Evolutionary conservation across 2,797 vertebrate genomes (phyloP).

Genomic region (Pagetopsis macropterus): DNA sequence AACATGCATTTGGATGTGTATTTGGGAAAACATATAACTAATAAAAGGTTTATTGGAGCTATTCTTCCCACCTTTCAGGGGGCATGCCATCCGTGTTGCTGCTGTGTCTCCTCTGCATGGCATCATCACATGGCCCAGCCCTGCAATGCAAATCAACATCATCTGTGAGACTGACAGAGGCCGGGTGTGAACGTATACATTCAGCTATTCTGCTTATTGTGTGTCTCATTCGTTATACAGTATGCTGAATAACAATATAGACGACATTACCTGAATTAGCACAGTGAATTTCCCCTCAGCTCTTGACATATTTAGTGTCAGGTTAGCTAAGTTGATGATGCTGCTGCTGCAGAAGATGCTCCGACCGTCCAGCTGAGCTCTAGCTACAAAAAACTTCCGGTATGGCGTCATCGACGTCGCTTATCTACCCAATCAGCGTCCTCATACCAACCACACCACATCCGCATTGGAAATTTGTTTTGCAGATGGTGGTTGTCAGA

Average conservation of each 20-base stretch:
- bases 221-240: neutral
- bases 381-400: slow-evolving; percentile 56
- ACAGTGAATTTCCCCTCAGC: neutral
- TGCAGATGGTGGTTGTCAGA: slow-evolving; percentile 43
- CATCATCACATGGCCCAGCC: slow-evolving; percentile 84
- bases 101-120: slow-evolving; percentile 99
- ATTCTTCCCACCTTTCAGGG: slow-evolving; percentile 89
- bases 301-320: slow-evolving; percentile 44
- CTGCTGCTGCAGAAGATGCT: slow-evolving; percentile 6
- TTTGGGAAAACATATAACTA: neutral
- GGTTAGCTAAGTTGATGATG: neutral
- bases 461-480: slow-evolving; percentile 68
- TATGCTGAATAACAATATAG: fast-evolving
- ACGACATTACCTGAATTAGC: slow-evolving; percentile 58
- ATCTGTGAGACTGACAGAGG: slow-evolving; percentile 1
- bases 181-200: neutral
- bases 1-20: neutral
- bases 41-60: neutral
- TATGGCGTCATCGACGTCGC: slow-evolving; percentile 29
- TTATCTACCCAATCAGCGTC: slow-evolving; percentile 63
- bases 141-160: slow-evolving; percentile 57
- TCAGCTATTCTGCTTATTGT: neutral
- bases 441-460: slow-evolving; percentile 20
- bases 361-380: neutral
- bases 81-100: slow-evolving; percentile 96